A percentile compares a stretch with the other conserved stretches of the same genome.
phyloP scores from a whole-genome alignment of 2,888 invertebrate species.

The Sialis lutaria region DNA sequence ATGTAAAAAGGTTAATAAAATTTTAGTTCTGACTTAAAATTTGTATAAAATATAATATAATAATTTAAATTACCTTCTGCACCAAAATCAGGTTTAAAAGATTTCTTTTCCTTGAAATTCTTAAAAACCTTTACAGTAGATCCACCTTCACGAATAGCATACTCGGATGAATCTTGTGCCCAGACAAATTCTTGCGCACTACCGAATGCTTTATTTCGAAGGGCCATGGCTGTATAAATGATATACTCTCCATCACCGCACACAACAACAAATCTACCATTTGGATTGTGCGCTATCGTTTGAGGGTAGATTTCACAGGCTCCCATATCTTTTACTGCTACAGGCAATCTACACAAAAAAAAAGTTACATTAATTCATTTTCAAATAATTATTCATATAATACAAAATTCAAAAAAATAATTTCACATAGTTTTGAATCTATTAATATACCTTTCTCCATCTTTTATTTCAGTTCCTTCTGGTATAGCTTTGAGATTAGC shows the following conservation, averaged over 20 bases:
- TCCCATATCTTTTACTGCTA: conserved; percentile 97
- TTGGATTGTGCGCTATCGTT: conserved; percentile 94
- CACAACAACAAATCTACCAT: conserved; percentile 85
- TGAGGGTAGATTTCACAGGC: conserved; percentile 99
- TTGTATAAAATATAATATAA: not conserved
- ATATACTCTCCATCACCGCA: conserved; percentile 99
- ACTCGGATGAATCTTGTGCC: conserved; percentile 91
- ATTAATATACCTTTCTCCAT: conserved; percentile 53
- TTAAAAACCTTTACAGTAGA: conserved; percentile 88
- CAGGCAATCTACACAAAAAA: conserved; percentile 37
- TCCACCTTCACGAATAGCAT: conserved; percentile 75
- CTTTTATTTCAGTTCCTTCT: conserved; percentile 64
- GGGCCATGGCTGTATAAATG: conserved; percentile 98
- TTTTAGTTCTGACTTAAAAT: no score
- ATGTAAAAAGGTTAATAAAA: no score
- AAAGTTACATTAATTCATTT: no score
- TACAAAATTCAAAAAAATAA: not conserved
- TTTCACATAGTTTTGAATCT: not conserved
- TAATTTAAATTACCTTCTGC: conserved; percentile 54
- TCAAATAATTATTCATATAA: not conserved
- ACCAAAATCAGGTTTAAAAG: conserved; percentile 91
- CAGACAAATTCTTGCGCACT: conserved; percentile 98
- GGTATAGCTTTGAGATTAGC: conserved; percentile 76
- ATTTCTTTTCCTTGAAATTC: conserved; percentile 94
- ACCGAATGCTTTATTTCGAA: conserved; percentile 97